Base-by-base conservation (phyloP, 2,113 vertebrate genomes). In the Gorsachius goisagi region DNA sequence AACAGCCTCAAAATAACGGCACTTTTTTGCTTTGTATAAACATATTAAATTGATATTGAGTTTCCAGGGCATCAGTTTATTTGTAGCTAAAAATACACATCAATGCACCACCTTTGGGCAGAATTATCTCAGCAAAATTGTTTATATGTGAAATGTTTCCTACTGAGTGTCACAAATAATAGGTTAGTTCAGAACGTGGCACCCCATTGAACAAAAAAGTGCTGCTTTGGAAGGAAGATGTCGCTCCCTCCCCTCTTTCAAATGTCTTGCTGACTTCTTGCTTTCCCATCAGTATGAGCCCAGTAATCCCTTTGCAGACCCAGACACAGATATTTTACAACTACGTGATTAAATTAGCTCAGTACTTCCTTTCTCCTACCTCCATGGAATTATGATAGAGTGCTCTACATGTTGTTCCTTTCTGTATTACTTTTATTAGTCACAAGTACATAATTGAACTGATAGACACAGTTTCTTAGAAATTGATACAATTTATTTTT, bases 81-180 rank as follows among this genome's bases (percentile, higher is more conserved):
- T 62, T 17, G 2, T 72, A 89, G 92, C 92, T 97, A 94, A 97
- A 96, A 96, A 72, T 85, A 93, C 67, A 92, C 86, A 93, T 88
- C 62, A n/a, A 9, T 7, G 32, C 56, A 60, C 72, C 14, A 23
- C 35, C 49, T 95, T 97, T 97, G 90, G 86, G 75, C 89, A 92
- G 90, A 94, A 96, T 97, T 96, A 93, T 95, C 73, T 87, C 56
- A 74, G 47, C 73, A 81, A 88, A 88, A 30, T 90, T 95, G 85
- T 96, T 97, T 97, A 72, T 95, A 84, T 85, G 96, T 41, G 15
- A 96, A 97, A 94, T 88, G 68, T 49, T 96, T 97, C 97, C 93
- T 90, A 67, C 89, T n/a, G 96, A 83, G 77, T 79, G 82, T 95
- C 85, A 85, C 94, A 98, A 98, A 90, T 89, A 97, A 91, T 96